A percentile compares a stretch with the other conserved stretches of the same genome.
Conservation (phyloP, 2,797 vertebrate species). For the Meda fulgida region DNA sequence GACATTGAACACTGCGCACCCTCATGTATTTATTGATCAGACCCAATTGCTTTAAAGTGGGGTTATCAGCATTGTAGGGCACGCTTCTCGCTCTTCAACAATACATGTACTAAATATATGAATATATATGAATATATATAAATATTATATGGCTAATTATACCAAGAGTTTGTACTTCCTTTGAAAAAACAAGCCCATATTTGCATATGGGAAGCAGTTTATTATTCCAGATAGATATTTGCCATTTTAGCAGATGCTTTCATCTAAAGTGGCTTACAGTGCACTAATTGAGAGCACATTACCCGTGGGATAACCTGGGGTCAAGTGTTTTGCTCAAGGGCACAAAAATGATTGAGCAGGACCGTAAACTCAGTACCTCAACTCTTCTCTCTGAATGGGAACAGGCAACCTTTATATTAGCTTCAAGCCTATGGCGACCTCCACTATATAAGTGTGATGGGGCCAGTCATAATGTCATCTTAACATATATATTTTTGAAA, state of each 20-base stretch:
- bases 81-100: not conserved
- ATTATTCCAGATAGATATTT: slow-evolving; percentile 25
- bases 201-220: not conserved
- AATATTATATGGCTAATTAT: slow-evolving; percentile 28
- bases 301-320: slow-evolving; percentile 10
- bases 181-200: slow-evolving; percentile 1
- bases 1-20: slow-evolving; percentile 32
- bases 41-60: slow-evolving; percentile 52
- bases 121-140: no score
- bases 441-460: not conserved
- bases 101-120: slow-evolving; percentile 25
- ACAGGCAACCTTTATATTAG: not conserved
- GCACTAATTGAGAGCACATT: slow-evolving; percentile 26
- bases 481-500: not conserved
- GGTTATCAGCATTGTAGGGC: slow-evolving; percentile 30
- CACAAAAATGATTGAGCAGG: slow-evolving; percentile 14
- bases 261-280: slow-evolving; percentile 9
- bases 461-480: not conserved
- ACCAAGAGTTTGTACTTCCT: not conserved
- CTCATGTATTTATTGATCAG: slow-evolving; percentile 59
- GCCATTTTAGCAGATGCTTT: slow-evolving; percentile 35
- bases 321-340: slow-evolving; percentile 33
- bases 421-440: not conserved
- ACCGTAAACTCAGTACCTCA: not conserved
- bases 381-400: not conserved